Evolutionary conservation across 2,888 invertebrate genomes (phyloP).

Genomic region (Chesias legatella): DNA sequence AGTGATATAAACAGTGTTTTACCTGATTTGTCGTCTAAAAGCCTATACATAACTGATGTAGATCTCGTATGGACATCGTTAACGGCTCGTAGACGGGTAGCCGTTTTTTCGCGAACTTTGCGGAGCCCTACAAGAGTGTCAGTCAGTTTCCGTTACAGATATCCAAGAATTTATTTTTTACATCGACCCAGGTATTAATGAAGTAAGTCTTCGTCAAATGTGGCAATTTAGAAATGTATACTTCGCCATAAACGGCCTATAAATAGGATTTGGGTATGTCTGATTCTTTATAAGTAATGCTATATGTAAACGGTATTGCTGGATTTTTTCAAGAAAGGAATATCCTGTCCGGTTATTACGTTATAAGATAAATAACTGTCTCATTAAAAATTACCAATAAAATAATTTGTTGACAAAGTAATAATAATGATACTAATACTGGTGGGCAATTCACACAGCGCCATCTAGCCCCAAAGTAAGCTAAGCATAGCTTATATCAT

Average conservation of each 20-base stretch:
- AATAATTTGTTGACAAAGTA: no score
- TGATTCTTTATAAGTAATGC: slow-evolving; percentile 16
- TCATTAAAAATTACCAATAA: no score
- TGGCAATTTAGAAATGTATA: slow-evolving; percentile 44
- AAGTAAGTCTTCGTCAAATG: slow-evolving; percentile 37
- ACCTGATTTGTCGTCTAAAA: background rate
- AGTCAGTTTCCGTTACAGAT: slow-evolving; percentile 50
- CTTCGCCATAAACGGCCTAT: slow-evolving; percentile 32
- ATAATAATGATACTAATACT: no score
- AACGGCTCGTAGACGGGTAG: slow-evolving; percentile 4
- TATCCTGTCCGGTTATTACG: slow-evolving; percentile 12
- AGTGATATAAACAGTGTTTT: slow-evolving; percentile 3
- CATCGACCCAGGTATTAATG: slow-evolving; percentile 34
- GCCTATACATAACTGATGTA: background rate
- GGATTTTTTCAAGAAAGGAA: slow-evolving; percentile 8
- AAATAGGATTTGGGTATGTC: slow-evolving; percentile 25
- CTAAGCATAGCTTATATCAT: no score
- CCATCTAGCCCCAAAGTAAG: no score
- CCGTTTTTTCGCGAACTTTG: slow-evolving; percentile 9
- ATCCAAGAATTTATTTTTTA: slow-evolving; percentile 42
- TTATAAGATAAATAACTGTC: background rate
- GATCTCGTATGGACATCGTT: slow-evolving; percentile 12
- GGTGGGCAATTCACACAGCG: no score
- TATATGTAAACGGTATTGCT: slow-evolving; percentile 4
- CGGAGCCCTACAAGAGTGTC: slow-evolving; percentile 40